Evolutionary conservation across 37 sponge, comb jelly and placozoan genomes (phyloP).

Genomic region (Cliona cf. orientalis): DNA sequence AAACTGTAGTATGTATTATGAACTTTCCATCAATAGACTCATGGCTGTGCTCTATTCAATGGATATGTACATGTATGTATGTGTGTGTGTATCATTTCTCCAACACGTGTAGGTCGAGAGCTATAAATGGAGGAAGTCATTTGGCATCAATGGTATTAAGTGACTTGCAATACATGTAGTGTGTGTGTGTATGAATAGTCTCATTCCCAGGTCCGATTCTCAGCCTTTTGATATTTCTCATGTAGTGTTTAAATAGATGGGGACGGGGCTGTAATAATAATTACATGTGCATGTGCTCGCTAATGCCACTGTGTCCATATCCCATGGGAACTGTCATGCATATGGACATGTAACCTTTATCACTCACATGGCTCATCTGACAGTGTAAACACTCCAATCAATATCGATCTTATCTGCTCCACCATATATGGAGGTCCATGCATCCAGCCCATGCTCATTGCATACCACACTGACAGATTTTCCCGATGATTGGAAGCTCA

Average conservation of each 20-base stretch:
- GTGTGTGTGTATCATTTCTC: neutral
- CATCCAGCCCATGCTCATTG: neutral
- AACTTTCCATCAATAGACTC: no score
- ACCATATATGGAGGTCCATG: no score
- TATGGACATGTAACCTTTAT: no score
- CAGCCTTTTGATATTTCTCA: neutral
- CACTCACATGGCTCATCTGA: no score
- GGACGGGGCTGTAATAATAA: no score
- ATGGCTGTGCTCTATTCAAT: no score
- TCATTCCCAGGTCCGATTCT: no score
- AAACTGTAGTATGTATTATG: no score
- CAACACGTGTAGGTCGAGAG: slow-evolving; percentile 18
- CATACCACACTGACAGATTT: neutral
- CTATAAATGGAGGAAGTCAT: slow-evolving; percentile 51
- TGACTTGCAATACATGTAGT: neutral
- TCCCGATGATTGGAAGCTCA: no score
- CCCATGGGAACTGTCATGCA: neutral
- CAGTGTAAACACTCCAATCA: no score
- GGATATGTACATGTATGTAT: slow-evolving; percentile 14
- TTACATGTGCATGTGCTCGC: neutral
- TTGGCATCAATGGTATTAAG: slow-evolving; percentile 67
- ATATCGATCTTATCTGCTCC: no score
- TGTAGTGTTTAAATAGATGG: no score
- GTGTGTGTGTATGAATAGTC: slow-evolving; percentile 1
- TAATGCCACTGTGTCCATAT: neutral